phyloP scores from a whole-genome alignment of 2,888 invertebrate genomes.

The Anoplius nigerrimus region DNA sequence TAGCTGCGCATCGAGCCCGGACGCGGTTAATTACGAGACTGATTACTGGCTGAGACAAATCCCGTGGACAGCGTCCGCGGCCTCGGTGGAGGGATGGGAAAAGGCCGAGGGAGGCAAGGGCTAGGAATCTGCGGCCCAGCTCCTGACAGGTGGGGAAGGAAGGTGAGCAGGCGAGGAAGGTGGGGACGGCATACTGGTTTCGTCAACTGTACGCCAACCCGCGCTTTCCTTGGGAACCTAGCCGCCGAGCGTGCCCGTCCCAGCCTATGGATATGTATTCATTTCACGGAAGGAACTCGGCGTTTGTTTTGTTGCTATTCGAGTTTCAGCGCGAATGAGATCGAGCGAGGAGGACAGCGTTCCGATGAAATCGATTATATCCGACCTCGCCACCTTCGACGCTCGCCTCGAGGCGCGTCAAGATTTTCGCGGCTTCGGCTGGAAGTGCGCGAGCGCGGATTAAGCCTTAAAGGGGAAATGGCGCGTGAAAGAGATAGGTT shows the following conservation, averaged over 20 bases:
- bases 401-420: background rate
- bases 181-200: slow-evolving; percentile 50
- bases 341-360: background rate
- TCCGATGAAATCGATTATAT: background rate
- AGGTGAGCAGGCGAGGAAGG: slow-evolving; percentile 45
- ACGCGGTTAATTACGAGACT: slow-evolving; percentile 66
- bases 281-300: slow-evolving; percentile 49
- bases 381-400: background rate
- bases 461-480: slow-evolving; percentile 23
- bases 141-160: slow-evolving; percentile 18
- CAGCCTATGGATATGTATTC: slow-evolving; percentile 48
- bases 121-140: slow-evolving; percentile 45
- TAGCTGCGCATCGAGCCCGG: slow-evolving; percentile 38
- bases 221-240: slow-evolving; percentile 47
- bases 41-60: slow-evolving; percentile 57
- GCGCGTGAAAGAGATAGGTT: slow-evolving; percentile 37
- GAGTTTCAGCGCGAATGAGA: background rate
- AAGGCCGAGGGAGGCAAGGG: slow-evolving; percentile 58
- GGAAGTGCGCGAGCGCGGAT: background rate
- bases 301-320: slow-evolving; percentile 4
- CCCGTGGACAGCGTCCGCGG: slow-evolving; percentile 35
- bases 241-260: slow-evolving; percentile 32
- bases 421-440: too few relatives aligned
- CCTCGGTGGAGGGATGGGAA: slow-evolving; percentile 48
- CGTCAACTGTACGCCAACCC: slow-evolving; percentile 31